phyloP scores from a whole-genome alignment of 1,140 invertebrate genomes.

The Lanistes nyassanus region DNA sequence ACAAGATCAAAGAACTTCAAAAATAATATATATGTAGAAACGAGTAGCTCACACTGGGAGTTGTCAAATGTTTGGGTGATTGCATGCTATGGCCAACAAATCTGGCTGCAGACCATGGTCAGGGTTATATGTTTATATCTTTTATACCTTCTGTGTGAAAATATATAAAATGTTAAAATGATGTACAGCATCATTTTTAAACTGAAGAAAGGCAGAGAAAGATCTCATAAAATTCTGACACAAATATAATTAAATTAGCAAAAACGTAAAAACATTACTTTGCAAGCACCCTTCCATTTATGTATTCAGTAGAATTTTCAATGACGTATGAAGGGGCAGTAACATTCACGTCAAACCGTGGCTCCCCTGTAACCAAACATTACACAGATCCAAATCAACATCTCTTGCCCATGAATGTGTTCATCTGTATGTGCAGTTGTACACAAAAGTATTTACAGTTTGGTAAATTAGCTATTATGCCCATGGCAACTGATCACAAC shows the following conservation, averaged over 20 bases:
- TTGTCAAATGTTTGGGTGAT: too few species aligned
- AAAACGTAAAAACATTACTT: slow-evolving; percentile 75
- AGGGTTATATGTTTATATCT: too few species aligned
- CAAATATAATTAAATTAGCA: not conserved
- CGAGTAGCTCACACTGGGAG: too few species aligned
- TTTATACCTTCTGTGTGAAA: too few species aligned
- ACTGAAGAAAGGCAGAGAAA: not conserved
- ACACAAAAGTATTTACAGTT: too few species aligned
- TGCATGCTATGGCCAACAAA: too few species aligned
- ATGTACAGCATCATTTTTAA: not conserved
- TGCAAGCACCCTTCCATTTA: slow-evolving; percentile 87
- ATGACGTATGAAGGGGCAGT: slow-evolving; percentile 95
- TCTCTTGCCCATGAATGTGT: not conserved
- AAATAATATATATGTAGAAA: too few species aligned
- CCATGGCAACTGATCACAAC: too few species aligned
- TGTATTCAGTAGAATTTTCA: slow-evolving; percentile 81
- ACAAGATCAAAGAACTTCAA: too few species aligned
- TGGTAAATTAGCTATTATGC: too few species aligned
- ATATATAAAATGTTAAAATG: not conserved
- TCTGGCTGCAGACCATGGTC: too few species aligned
- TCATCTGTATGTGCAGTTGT: too few species aligned
- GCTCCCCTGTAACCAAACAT: slow-evolving; percentile 62
- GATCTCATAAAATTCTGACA: not conserved
- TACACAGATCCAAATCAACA: not conserved
- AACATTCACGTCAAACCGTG: slow-evolving; percentile 83